A percentile compares a stretch with the other conserved stretches of the same genome.
Evolutionary conservation across 1,140 invertebrate genomes (phyloP).

Genomic region (Cydia pomonella): DNA sequence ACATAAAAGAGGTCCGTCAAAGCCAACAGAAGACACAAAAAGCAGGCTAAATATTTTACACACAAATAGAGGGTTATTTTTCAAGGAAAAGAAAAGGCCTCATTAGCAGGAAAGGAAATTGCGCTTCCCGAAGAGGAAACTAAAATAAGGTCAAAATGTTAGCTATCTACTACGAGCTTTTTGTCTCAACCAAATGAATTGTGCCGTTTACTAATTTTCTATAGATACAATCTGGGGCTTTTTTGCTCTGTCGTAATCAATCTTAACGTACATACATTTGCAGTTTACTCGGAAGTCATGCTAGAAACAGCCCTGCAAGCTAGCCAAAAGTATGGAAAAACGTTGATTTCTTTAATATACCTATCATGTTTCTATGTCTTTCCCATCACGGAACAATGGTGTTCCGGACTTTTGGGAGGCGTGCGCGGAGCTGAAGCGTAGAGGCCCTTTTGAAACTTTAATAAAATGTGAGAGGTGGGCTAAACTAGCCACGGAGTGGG

Average conservation of each 20-base stretch:
- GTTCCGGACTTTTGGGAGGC: no score
- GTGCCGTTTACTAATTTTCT: conserved; percentile 36
- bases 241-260: background rate
- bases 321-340: no score
- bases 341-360: no score
- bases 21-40: conserved; percentile 25
- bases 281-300: background rate
- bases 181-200: conserved; percentile 51
- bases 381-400: no score
- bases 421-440: no score
- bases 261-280: background rate
- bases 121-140: conserved; percentile 69
- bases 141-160: conserved; percentile 77
- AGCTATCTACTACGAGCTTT: conserved; percentile 56
- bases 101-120: conserved; percentile 79
- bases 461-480: no score
- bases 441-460: no score
- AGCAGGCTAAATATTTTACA: conserved; percentile 27
- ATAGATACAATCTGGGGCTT: background rate
- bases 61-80: conserved; percentile 48
- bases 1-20: conserved; percentile 23
- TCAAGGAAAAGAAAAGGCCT: conserved; percentile 70
- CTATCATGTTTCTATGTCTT: no score
- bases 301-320: background rate
- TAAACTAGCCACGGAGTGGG: no score